Evolutionary conservation across 1,140 invertebrate genomes (phyloP), one percentile per base, ranked within the genome.

Genomic region (Wasmannia auropunctata): DNA sequence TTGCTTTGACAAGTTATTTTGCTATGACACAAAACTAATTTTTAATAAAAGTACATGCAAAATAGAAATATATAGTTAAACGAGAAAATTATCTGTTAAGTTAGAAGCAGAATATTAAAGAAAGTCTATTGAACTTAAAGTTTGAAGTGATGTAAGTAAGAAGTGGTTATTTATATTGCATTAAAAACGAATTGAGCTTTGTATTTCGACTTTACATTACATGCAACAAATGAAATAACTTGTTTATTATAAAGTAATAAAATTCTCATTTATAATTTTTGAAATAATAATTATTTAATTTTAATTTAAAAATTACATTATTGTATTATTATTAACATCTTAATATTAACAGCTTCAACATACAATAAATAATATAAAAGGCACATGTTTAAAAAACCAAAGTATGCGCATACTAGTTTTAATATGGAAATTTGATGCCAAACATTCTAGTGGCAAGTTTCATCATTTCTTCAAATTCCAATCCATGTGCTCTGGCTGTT

Each of bases 381-480:
- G 10, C 14, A 67, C n/a, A n/a, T 25, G 1, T 67, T 60, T 46
- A 22, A 49, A 65, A 28, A 4, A 67, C 0, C 40, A 65, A 63
- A 46, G 28, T 34, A 51, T 72, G n/a, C 16, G 31, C 31, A 8
- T 19, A 16, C n/a, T n/a, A n/a, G n/a, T n/a, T n/a, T n/a, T n/a
- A n/a, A 46, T 46, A 5, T 49, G 85, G 63, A 51, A 91, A 87
- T 14, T 87, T 72, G 10, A 65, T 88, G 0, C 31, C 43, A 40
- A 91, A 43, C 7, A 40, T 81, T 16, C 31, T 67, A 4, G 80
- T 28, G 3, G 8, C 2, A 10, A 91, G 28, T 51, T 90, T 43
- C 54, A 11, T 43, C 22, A 4, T 62, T 49, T 16, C 37, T 67
- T 14, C 67, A 0, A 25, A 63, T 54, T 72, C 90, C 77, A 28